phyloP scores from a whole-genome alignment of 1,140 invertebrate genomes.

The Tribolium castaneum region DNA sequence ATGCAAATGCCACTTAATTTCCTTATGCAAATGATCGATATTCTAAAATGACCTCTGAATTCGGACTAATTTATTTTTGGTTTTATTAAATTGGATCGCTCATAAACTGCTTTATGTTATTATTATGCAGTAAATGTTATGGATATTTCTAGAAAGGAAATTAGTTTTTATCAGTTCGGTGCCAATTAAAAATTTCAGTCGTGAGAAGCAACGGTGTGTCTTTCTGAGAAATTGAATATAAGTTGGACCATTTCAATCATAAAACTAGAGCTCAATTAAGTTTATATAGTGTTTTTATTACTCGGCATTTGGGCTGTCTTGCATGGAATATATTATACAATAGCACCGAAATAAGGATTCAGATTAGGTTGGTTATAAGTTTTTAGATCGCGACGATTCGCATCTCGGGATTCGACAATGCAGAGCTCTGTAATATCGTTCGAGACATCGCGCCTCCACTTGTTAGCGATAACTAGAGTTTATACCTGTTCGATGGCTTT shows the following conservation, averaged over 20 bases:
- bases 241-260: constrained; percentile 5
- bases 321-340: constrained; percentile 14
- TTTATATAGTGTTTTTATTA: constrained; percentile 33
- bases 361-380: background rate
- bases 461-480: constrained; percentile 49
- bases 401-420: background rate
- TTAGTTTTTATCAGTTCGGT: constrained; percentile 23
- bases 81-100: constrained; percentile 20
- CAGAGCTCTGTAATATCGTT: constrained; percentile 43
- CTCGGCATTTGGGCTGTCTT: background rate
- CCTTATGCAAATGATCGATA: constrained; percentile 7
- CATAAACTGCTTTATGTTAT: constrained; percentile 24
- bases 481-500: constrained; percentile 47
- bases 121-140: background rate
- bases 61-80: constrained; percentile 11
- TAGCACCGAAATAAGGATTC: background rate
- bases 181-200: constrained; percentile 25
- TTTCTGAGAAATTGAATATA: constrained; percentile 17
- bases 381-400: background rate
- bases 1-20: constrained; percentile 18
- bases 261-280: constrained; percentile 12
- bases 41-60: constrained; percentile 19
- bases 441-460: constrained; percentile 55
- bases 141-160: constrained; percentile 20
- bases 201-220: background rate